Base-by-base conservation (phyloP, 2,113 vertebrate species). In the Erythrocercus mccallii region DNA sequence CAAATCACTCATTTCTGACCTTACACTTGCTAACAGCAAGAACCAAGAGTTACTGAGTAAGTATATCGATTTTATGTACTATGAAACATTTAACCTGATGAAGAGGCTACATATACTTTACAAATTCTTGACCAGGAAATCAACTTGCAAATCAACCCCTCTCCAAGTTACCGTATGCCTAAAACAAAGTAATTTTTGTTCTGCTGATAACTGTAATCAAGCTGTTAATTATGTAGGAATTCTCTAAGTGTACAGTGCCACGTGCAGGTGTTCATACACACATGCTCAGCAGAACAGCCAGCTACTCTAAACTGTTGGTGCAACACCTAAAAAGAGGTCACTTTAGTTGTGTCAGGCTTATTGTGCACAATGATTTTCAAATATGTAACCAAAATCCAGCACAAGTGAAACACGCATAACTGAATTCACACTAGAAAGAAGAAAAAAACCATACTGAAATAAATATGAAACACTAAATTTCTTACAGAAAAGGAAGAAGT, bases 371-470 rank as follows among this genome's bases (percentile, higher is more conserved):
- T 6, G 6, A 86, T 16, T 50, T 30, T 18, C 23, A 81, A 31
- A 27, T 2, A 3, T 0, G 9, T 9, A 45, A 31, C 19, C 58
- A 88, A 85, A 70, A 72, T 3, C 6, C 21, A 48, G 0, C 24
- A 27, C 1, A 80, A 58, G 7, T 4, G 10, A 72, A 79, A 60
- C 22, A 17, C 4, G 12, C 3, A 3, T 24, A 61, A 30, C 7
- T 4, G 23, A 68, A 72, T 16, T 64, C 21, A 51, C 0, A 1
- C 6, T 19, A 6, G 0, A 21, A 8, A 42, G 15, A 7, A 8
- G 1, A 12, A 62, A 60, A 57, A 53, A 31, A 13, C 48, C 1
- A 28, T 1, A 5, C 19, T 21, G 15, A 47, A 62, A 54, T 11
- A 58, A 83, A 35, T 4, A 56, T 2, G 2, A 65, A 69, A 58